Percentiles rank a stretch among this genome's conserved stretches.
Conservation (phyloP, 2,888 invertebrate species). For the Biston betularia region DNA sequence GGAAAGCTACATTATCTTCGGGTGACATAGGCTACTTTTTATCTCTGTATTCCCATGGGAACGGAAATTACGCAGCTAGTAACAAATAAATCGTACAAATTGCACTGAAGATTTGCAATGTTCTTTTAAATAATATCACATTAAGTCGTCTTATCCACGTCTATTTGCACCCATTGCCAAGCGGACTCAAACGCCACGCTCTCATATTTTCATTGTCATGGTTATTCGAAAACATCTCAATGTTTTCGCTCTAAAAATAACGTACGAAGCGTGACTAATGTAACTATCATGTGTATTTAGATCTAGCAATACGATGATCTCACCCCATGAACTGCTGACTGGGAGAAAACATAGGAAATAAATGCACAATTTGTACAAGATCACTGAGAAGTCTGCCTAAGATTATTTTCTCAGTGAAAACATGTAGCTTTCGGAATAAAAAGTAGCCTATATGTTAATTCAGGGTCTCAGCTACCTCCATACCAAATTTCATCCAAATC, state of each 20-base stretch:
- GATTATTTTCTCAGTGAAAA: not conserved
- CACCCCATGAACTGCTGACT: slow-evolving; percentile 18
- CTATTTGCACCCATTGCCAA: slow-evolving; percentile 21
- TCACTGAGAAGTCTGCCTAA: slow-evolving; percentile 13
- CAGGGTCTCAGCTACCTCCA: too few species aligned
- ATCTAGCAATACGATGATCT: slow-evolving; percentile 27
- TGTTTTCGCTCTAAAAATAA: slow-evolving; percentile 22
- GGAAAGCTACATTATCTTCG: too few species aligned
- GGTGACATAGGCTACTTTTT: too few species aligned
- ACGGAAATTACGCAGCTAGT: not conserved
- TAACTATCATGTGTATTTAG: slow-evolving; percentile 11
- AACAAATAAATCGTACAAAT: not conserved
- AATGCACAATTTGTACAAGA: not conserved
- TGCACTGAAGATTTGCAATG: not conserved
- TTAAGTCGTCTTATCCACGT: slow-evolving; percentile 11
- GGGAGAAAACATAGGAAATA: not conserved
- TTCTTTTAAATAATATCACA: not conserved
- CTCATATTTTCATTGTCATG: slow-evolving; percentile 28
- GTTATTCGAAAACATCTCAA: slow-evolving; percentile 17
- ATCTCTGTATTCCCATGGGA: too few species aligned
- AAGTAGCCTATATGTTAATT: too few species aligned
- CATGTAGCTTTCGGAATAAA: too few species aligned
- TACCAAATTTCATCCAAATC: too few species aligned
- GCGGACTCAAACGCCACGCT: slow-evolving; percentile 3
- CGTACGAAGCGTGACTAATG: slow-evolving; percentile 19